Percentiles rank a stretch among this genome's conserved stretches.
Evolutionary conservation across 2,113 vertebrate genomes (phyloP).

Genomic region (Naja naja): DNA sequence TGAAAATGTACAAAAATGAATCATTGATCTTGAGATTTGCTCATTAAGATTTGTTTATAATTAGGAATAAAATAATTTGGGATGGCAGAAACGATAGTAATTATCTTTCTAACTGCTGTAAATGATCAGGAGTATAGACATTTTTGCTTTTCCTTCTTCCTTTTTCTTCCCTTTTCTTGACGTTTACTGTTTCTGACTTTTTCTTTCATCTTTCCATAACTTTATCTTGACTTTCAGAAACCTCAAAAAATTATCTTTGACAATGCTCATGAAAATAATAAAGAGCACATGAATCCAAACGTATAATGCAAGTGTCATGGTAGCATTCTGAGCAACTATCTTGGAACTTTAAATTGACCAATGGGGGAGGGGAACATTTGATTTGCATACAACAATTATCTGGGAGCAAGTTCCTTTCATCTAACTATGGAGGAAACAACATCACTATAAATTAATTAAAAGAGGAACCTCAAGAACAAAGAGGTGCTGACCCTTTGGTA

Average conservation of each 20-base stretch:
- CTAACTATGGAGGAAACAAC: background rate
- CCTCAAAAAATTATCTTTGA: background rate
- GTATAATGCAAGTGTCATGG: background rate
- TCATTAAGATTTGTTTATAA: background rate
- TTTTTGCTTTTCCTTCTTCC: background rate
- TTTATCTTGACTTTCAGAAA: background rate
- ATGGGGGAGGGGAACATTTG: background rate
- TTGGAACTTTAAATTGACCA: background rate
- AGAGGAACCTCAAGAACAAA: background rate
- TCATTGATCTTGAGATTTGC: background rate
- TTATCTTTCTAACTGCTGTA: background rate
- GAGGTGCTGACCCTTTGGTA: background rate
- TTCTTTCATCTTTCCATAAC: background rate
- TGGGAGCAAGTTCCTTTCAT: background rate
- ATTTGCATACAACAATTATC: background rate
- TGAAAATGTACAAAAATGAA: background rate
- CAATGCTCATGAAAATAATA: background rate
- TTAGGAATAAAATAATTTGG: too few species aligned
- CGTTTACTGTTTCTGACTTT: background rate
- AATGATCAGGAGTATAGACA: background rate
- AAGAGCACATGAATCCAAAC: background rate
- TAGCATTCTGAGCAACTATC: background rate
- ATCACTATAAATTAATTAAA: background rate
- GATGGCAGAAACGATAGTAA: background rate
- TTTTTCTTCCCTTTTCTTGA: background rate